A percentile compares a stretch with the other conserved stretches of the same genome.
Evolutionary conservation across 2,888 invertebrate genomes (phyloP).

Genomic region (Meghimatium bilineatum): DNA sequence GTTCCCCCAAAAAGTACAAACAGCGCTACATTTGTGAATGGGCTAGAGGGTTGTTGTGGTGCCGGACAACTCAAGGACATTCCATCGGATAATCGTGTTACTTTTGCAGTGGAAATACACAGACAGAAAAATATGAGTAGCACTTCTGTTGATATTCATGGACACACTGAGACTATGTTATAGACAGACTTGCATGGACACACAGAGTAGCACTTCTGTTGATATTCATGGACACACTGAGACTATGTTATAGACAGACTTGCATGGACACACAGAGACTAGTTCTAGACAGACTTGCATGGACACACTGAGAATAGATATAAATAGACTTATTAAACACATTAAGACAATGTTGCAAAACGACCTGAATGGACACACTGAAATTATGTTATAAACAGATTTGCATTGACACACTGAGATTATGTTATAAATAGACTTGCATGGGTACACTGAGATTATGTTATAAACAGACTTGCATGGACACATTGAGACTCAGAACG

Average conservation of each 20-base stretch:
- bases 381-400: no score
- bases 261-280: no score
- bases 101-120: slow-evolving; percentile 72
- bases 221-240: background rate
- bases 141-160: slow-evolving; percentile 44
- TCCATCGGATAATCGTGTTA: slow-evolving; percentile 66
- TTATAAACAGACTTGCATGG: no score
- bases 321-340: no score
- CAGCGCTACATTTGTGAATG: slow-evolving; percentile 6
- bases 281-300: background rate
- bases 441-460: background rate
- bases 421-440: background rate
- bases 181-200: background rate
- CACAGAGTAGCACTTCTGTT: background rate
- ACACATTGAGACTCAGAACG: no score
- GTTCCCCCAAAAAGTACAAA: background rate
- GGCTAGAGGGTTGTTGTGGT: slow-evolving; percentile 33
- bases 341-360: no score
- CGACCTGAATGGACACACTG: no score
- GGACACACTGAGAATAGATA: no score
- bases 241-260: background rate
- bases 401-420: background rate
- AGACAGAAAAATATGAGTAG: slow-evolving; percentile 66
- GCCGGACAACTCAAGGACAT: slow-evolving; percentile 47
- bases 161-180: slow-evolving; percentile 42